phyloP scores from a whole-genome alignment of 2,113 vertebrate species.

The Tragelaphus imberbis region DNA sequence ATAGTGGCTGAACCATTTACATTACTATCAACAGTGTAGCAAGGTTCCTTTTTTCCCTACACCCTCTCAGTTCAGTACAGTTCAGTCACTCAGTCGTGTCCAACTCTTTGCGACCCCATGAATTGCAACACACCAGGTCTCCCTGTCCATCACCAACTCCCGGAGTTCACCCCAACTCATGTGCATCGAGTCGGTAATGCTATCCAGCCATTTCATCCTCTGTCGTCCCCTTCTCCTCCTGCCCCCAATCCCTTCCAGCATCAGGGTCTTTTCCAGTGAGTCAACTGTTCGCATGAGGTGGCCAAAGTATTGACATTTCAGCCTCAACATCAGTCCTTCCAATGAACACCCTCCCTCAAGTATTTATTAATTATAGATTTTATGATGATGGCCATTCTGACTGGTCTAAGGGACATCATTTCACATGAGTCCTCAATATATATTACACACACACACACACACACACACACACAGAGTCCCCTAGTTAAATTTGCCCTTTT shows the following conservation, averaged over 20 bases:
- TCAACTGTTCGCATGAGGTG: no score
- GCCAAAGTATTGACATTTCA: no score
- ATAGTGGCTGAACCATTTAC: neutral
- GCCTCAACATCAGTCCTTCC: no score
- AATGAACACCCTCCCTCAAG: neutral
- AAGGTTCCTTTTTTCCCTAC: neutral
- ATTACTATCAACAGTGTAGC: neutral
- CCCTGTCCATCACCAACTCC: no score
- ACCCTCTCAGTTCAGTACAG: neutral
- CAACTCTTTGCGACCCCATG: no score
- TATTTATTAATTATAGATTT: neutral
- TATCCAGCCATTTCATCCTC: no score
- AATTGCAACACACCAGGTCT: no score
- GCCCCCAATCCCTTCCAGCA: no score
- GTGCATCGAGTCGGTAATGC: no score
- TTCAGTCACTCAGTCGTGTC: rapidly evolving
- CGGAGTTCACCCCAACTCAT: no score
- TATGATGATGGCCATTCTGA: neutral
- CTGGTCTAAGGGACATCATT: neutral
- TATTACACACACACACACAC: neutral
- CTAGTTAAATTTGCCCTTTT: neutral
- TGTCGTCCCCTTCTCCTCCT: no score
- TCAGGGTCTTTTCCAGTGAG: no score
- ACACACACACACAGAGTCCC: neutral
- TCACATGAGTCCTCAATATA: neutral